A percentile compares a stretch with the other conserved stretches of the same genome.
Evolutionary conservation across 2,888 invertebrate species (phyloP).

Genomic region (Trissolcus japonicus): DNA sequence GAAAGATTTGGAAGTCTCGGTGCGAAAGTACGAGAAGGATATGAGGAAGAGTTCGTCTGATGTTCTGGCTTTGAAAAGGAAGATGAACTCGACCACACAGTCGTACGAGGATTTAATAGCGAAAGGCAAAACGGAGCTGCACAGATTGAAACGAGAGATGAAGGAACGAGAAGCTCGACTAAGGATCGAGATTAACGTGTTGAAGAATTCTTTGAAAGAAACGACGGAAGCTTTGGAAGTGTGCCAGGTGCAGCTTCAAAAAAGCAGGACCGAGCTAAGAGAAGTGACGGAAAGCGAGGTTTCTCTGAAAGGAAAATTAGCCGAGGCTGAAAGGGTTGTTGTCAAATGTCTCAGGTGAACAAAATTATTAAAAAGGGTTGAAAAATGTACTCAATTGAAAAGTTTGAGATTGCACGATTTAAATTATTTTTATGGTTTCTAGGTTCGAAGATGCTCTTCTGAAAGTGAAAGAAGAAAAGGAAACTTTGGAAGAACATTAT

Average conservation of each 20-base stretch:
- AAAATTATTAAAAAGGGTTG: slow-evolving; percentile 1
- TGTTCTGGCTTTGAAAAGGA: slow-evolving; percentile 62
- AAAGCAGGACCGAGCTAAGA: slow-evolving; percentile 63
- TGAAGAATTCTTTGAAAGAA: slow-evolving; percentile 66
- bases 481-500: slow-evolving; percentile 65
- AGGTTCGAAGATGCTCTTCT: slow-evolving; percentile 64
- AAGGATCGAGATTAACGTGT: slow-evolving; percentile 64
- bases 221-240: slow-evolving; percentile 66
- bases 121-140: slow-evolving; percentile 63
- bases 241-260: slow-evolving; percentile 68
- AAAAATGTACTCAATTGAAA: background rate
- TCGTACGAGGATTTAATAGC: slow-evolving; percentile 66
- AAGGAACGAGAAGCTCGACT: slow-evolving; percentile 66
- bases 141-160: slow-evolving; percentile 62
- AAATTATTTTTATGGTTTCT: background rate
- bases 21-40: slow-evolving; percentile 64
- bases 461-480: slow-evolving; percentile 67
- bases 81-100: slow-evolving; percentile 60
- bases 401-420: background rate
- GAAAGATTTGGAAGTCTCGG: slow-evolving; percentile 62
- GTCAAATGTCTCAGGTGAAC: slow-evolving; percentile 52
- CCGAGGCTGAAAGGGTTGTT: slow-evolving; percentile 62
- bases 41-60: slow-evolving; percentile 63
- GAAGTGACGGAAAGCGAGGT: slow-evolving; percentile 62
- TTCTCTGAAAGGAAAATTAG: slow-evolving; percentile 59